Conservation (phyloP, 2,113 vertebrate genomes). For the Lepus europaeus region DNA sequence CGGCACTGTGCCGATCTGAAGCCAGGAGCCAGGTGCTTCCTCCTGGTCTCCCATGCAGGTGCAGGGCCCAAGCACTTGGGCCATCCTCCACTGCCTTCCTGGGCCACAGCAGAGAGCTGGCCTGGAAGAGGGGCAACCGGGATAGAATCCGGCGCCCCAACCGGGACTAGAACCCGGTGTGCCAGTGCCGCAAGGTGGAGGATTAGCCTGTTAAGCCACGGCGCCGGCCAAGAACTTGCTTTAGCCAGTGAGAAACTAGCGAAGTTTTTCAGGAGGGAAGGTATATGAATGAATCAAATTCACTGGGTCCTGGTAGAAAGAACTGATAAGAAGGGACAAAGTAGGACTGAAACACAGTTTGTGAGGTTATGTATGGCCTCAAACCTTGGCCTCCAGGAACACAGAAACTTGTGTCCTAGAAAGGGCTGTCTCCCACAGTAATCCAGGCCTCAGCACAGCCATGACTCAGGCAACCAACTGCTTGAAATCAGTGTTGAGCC, state of each 20-base stretch:
- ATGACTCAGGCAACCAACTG: not conserved
- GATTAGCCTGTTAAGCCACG: too few species aligned
- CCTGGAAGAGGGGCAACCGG: too few species aligned
- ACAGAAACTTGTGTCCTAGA: not conserved
- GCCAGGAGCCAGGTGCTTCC: too few species aligned
- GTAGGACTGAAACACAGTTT: not conserved
- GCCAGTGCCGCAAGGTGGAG: too few species aligned
- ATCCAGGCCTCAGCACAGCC: not conserved
- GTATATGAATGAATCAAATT: not conserved
- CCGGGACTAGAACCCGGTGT: too few species aligned
- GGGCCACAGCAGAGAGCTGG: too few species aligned
- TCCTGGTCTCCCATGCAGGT: too few species aligned
- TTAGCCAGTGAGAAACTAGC: not conserved
- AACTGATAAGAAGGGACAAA: not conserved
- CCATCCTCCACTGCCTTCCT: too few species aligned
- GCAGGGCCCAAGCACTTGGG: too few species aligned
- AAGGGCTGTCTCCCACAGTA: slow-evolving; percentile 4
- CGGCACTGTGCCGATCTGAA: too few species aligned
- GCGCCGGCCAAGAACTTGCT: not conserved
- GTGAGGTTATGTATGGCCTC: not conserved
- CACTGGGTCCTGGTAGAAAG: not conserved
- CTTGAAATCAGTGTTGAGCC: not conserved
- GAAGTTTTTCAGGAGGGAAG: not conserved
- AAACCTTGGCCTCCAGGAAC: not conserved
- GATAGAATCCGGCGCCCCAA: too few species aligned